Percentiles rank a stretch among this genome's conserved stretches.
These are phyloP conservation scores for Ondatra zibethicus DNA, from an alignment of 2,113 vertebrate genomes.

Conservation along the genomic window DNA sequence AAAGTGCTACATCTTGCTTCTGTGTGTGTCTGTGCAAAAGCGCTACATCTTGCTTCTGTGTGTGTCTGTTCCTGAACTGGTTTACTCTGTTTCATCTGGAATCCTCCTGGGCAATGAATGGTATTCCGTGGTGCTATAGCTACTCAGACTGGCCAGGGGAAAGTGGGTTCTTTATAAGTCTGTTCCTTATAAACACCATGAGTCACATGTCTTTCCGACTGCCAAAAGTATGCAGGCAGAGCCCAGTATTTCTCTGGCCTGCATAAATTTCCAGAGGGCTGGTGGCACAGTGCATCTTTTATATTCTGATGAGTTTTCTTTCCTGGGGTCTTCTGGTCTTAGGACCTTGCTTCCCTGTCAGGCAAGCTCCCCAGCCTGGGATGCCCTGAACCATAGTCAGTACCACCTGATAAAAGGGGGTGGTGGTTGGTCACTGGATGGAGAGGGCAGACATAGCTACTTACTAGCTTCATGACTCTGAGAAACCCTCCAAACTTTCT, in stretches of 20 bases:
- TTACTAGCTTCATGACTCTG: neutral
- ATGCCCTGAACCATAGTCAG: no score
- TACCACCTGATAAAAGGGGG: neutral
- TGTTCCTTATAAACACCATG: conserved; percentile 37
- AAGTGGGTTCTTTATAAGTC: conserved; percentile 55
- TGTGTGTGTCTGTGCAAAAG: neutral
- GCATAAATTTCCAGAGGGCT: neutral
- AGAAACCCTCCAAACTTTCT: neutral
- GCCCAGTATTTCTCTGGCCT: conserved; percentile 1
- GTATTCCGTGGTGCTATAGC: neutral
- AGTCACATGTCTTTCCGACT: conserved; percentile 42
- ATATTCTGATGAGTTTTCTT: neutral
- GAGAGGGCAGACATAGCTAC: neutral
- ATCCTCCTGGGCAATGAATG: conserved; percentile 4
- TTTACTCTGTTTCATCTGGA: conserved; percentile 50
- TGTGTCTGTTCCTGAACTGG: neutral
- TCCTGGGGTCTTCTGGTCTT: neutral
- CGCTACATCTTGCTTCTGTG: neutral
- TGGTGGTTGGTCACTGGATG: neutral
- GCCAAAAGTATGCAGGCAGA: conserved; percentile 38
- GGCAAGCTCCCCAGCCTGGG: neutral
- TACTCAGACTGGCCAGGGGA: conserved; percentile 50
- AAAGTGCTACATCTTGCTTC: neutral
- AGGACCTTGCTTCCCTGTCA: neutral
- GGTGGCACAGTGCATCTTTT: conserved; percentile 24